These are phyloP conservation scores for Ypsolopha sequella DNA, from an alignment of 2,888 invertebrate genomes.

Conservation along the genomic window DNA sequence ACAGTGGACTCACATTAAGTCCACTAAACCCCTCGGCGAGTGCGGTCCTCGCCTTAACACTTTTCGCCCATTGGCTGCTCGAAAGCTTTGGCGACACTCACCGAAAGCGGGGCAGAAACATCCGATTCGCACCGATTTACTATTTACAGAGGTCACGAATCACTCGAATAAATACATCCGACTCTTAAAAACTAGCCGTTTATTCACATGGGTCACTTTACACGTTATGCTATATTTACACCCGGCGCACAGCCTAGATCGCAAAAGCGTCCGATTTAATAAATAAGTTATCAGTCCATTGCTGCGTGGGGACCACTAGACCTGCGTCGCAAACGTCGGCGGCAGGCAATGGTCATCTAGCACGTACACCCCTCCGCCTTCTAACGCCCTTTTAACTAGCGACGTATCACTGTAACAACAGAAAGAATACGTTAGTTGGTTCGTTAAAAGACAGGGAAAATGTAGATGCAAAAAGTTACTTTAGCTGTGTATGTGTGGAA, in stretches of 20 bases:
- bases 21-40: constrained; percentile 34
- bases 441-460: no score
- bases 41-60: constrained; percentile 30
- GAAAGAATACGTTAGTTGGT: no score
- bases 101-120: constrained; percentile 42
- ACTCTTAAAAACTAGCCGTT: constrained; percentile 60
- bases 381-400: constrained; percentile 77
- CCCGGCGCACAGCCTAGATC: constrained; percentile 66
- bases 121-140: constrained; percentile 40
- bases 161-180: constrained; percentile 64
- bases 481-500: no score
- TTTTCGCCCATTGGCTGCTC: neutral
- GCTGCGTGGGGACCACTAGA: constrained; percentile 66
- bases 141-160: constrained; percentile 61
- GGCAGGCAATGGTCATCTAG: constrained; percentile 82
- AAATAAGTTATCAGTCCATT: constrained; percentile 55
- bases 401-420: constrained; percentile 72
- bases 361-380: constrained; percentile 78
- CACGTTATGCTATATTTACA: constrained; percentile 60
- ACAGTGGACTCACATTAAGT: constrained; percentile 47
- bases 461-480: no score
- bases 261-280: constrained; percentile 61
- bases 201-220: constrained; percentile 65
- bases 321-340: constrained; percentile 82
- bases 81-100: constrained; percentile 32